Conservation (phyloP, 2,888 invertebrate genomes). For the Polylopha cassiicola region DNA sequence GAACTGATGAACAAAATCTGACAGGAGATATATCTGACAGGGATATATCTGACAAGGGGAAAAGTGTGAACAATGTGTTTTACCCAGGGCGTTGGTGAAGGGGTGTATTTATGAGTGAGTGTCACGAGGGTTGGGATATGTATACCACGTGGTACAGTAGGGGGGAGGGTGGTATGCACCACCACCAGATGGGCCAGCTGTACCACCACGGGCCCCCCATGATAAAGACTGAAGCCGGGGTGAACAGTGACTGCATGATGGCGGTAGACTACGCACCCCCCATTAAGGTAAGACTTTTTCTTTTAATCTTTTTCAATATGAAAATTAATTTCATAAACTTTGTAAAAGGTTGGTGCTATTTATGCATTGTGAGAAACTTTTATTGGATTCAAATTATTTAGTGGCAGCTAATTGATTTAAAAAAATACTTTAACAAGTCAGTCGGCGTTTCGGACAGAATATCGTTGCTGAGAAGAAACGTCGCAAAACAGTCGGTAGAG, state of each 20-base stretch:
- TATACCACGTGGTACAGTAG: conserved; percentile 76
- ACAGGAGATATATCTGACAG: too few species aligned
- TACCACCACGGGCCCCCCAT: conserved; percentile 77
- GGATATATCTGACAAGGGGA: not conserved
- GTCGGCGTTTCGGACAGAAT: too few species aligned
- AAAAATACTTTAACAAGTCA: too few species aligned
- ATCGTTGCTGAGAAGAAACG: too few species aligned
- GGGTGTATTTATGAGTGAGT: conserved; percentile 68
- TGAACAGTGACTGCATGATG: conserved; percentile 81
- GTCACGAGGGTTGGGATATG: conserved; percentile 65
- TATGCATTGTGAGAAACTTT: too few species aligned
- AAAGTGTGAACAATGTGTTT: conserved; percentile 13
- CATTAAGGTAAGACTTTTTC: conserved; percentile 74
- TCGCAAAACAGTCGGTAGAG: too few species aligned
- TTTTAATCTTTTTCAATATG: too few species aligned
- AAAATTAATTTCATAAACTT: not conserved
- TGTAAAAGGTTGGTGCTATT: too few species aligned
- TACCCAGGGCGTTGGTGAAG: conserved; percentile 24
- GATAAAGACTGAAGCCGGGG: conserved; percentile 79
- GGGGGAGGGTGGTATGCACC: conserved; percentile 72
- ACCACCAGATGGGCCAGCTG: conserved; percentile 73
- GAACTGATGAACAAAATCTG: too few species aligned
- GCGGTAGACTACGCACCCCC: conserved; percentile 81
- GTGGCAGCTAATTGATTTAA: too few species aligned
- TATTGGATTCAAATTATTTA: too few species aligned